phyloP scores from a whole-genome alignment of 1,140 invertebrate genomes.

The Panulirus ornatus region DNA sequence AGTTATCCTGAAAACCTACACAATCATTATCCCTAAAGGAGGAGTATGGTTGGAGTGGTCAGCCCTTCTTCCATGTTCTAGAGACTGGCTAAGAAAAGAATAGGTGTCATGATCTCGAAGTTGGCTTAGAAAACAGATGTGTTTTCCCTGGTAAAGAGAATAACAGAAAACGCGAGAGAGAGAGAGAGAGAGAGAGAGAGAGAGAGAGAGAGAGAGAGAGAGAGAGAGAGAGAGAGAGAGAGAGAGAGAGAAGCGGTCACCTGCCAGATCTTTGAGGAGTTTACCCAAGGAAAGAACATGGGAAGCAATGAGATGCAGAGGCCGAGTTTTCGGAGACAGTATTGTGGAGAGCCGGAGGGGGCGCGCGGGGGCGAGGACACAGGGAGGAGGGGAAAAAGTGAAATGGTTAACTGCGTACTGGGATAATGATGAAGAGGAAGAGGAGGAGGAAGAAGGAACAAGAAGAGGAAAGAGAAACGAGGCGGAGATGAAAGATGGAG shows the following conservation, averaged over 20 bases:
- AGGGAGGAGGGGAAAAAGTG: neutral
- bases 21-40: too few species aligned
- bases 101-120: too few species aligned
- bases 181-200: conserved; percentile 7
- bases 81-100: too few species aligned
- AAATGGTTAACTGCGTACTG: neutral
- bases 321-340: neutral
- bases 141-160: too few species aligned
- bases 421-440: neutral
- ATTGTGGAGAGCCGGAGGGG: neutral
- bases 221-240: neutral
- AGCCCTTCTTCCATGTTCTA: too few species aligned
- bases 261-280: neutral
- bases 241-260: neutral
- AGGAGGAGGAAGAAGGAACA: neutral
- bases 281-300: neutral
- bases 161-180: neutral
- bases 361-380: neutral
- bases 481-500: neutral
- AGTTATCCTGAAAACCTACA: too few species aligned
- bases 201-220: neutral
- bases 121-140: too few species aligned
- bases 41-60: too few species aligned
- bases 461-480: neutral
- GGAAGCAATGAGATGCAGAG: neutral